Conservation (phyloP, 2,888 invertebrate species). For the Parasteatoda lunata region DNA sequence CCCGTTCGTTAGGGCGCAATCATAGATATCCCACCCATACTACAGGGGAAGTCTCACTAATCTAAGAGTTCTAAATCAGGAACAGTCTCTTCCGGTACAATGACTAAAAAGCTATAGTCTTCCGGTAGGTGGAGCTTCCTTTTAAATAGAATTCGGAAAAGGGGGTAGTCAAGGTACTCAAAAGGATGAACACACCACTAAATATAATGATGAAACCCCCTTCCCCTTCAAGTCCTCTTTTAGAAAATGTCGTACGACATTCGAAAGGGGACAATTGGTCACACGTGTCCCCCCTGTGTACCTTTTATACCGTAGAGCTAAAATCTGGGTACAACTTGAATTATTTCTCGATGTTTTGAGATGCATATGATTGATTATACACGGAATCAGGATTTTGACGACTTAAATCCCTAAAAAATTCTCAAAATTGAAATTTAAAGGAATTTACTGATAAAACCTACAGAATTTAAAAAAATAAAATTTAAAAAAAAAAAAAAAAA, state of each 20-base stretch:
- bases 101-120: constrained; percentile 16
- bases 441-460: too few species aligned
- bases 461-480: too few species aligned
- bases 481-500: too few species aligned
- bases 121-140: constrained; percentile 45
- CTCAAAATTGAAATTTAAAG: too few species aligned
- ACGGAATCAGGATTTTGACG: too few species aligned
- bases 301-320: too few species aligned
- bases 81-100: constrained; percentile 33
- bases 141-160: constrained; percentile 25
- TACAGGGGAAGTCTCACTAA: constrained; percentile 1
- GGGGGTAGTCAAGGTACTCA: constrained; percentile 7
- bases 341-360: too few species aligned
- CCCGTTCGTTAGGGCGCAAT: neutral
- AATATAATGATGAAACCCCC: too few species aligned
- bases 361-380: too few species aligned
- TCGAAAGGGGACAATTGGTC: constrained; percentile 52
- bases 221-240: too few species aligned
- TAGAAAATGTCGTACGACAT: constrained; percentile 16
- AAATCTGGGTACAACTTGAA: too few species aligned
- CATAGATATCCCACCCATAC: constrained; percentile 9
- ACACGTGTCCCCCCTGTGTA: constrained; percentile 36
- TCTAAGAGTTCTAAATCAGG: constrained; percentile 51
- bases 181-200: neutral
- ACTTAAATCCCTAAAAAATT: too few species aligned